Conservation (phyloP, 2,113 vertebrate genomes). For the Odocoileus virginianus region DNA sequence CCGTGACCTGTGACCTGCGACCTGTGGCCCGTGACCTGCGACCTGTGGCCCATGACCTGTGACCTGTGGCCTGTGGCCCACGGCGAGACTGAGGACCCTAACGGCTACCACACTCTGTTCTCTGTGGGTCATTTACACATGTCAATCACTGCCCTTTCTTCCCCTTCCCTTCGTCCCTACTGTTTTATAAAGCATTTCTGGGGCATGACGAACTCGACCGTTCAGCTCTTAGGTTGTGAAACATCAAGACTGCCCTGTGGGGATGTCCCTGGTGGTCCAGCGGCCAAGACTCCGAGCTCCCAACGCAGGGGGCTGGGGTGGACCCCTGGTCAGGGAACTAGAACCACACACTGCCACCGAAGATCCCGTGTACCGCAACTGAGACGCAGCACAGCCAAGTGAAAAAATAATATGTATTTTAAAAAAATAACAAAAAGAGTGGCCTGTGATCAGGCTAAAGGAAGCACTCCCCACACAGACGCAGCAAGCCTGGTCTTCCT, state of each 20-base stretch:
- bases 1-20: no score
- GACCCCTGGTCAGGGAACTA: not conserved
- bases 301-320: not conserved
- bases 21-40: no score
- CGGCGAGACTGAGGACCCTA: rapidly evolving
- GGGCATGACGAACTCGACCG: not conserved
- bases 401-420: not conserved
- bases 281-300: not conserved
- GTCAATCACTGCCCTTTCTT: not conserved
- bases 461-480: not conserved
- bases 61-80: no score
- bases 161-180: not conserved
- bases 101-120: not conserved
- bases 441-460: not conserved
- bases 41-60: no score
- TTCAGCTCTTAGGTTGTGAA: not conserved
- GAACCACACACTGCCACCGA: rapidly evolving
- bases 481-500: not conserved
- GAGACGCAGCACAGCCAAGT: not conserved
- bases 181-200: not conserved
- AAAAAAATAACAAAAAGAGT: rapidly evolving
- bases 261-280: not conserved
- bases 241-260: not conserved
- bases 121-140: not conserved
- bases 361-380: rapidly evolving